Evolutionary conservation across 2,888 invertebrate genomes (phyloP).

Genomic region (Autographa pulchrina): DNA sequence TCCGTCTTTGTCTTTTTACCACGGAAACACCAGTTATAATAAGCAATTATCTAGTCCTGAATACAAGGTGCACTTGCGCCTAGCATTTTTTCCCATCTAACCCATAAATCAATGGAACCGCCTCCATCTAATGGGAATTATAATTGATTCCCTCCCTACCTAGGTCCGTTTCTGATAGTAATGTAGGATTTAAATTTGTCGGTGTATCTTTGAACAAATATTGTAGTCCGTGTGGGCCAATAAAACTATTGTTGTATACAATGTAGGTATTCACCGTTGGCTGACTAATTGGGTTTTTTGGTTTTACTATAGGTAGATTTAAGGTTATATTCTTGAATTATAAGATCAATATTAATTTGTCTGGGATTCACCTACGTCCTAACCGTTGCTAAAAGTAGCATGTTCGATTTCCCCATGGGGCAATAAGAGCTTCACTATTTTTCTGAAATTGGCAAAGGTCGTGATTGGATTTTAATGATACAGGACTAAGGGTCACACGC

Average conservation of each 20-base stretch:
- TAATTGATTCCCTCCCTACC: conserved; percentile 77
- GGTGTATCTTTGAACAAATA: conserved; percentile 35
- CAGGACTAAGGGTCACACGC: too few species aligned
- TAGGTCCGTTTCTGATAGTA: conserved; percentile 64
- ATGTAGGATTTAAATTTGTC: conserved; percentile 60
- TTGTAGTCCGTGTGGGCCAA: neutral
- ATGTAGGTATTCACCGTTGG: neutral
- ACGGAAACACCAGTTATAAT: conserved; percentile 52
- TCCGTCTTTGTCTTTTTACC: neutral
- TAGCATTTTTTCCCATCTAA: conserved; percentile 57
- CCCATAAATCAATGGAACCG: conserved; percentile 73
- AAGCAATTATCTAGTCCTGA: conserved; percentile 50
- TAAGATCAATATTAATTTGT: neutral
- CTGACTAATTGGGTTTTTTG: neutral
- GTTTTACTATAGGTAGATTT: neutral
- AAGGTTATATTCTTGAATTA: neutral
- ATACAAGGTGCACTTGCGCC: conserved; percentile 62
- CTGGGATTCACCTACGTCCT: neutral
- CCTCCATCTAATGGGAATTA: conserved; percentile 78
- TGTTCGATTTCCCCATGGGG: too few species aligned
- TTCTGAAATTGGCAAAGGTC: too few species aligned
- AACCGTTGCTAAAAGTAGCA: too few species aligned
- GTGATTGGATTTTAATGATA: too few species aligned
- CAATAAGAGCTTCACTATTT: too few species aligned
- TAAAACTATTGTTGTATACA: neutral